phyloP scores from a whole-genome alignment of 2,113 vertebrate genomes.

The Tor tambroides region DNA sequence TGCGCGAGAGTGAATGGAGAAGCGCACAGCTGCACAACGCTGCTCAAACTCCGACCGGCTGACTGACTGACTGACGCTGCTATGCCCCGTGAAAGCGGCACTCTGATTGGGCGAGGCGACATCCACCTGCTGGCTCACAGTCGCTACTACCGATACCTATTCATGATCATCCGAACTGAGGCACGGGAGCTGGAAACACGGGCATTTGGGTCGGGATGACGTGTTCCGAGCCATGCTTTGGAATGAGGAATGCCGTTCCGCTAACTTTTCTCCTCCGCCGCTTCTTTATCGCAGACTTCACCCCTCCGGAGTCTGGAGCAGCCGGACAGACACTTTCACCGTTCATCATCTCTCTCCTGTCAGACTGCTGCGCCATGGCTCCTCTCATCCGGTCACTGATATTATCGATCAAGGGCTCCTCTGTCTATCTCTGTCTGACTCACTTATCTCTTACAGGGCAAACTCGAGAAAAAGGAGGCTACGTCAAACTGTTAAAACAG shows the following conservation, averaged over 20 bases:
- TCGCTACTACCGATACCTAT: slow-evolving; percentile 24
- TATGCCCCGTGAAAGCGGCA: slow-evolving; percentile 26
- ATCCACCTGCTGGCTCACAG: slow-evolving; percentile 57
- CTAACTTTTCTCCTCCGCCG: slow-evolving; percentile 40
- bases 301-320: not conserved
- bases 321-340: slow-evolving; percentile 28
- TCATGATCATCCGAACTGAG: slow-evolving; percentile 31
- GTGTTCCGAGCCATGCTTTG: slow-evolving; percentile 15
- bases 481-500: slow-evolving; percentile 10
- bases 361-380: slow-evolving; percentile 49
- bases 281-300: slow-evolving; percentile 15
- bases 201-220: slow-evolving; percentile 11
- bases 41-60: slow-evolving; percentile 67
- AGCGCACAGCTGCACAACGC: slow-evolving; percentile 75
- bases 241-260: slow-evolving; percentile 45
- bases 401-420: slow-evolving; percentile 22
- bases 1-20: slow-evolving; percentile 71
- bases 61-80: slow-evolving; percentile 16
- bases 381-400: slow-evolving; percentile 38
- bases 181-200: slow-evolving; percentile 30
- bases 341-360: slow-evolving; percentile 37
- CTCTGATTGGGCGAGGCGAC: slow-evolving; percentile 53
- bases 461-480: slow-evolving; percentile 6
- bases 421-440: slow-evolving; percentile 32
- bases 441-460: slow-evolving; percentile 27